Base-by-base conservation (phyloP, 2,888 invertebrate genomes). In the Uropetala carovei region DNA sequence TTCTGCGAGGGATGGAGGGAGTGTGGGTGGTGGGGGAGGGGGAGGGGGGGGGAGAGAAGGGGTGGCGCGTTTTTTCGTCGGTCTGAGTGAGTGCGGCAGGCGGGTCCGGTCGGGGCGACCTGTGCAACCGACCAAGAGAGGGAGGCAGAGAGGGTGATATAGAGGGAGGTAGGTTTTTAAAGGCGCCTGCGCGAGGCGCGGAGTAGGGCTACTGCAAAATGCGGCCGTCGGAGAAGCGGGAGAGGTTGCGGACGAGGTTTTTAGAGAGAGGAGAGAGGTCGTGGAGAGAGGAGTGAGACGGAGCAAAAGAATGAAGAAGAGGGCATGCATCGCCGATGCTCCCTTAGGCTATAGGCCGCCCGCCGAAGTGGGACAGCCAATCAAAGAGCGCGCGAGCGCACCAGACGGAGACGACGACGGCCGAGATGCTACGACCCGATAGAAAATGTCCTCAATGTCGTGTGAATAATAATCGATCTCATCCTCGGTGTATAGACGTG, bases 41-140 rank as follows among this genome's bases (percentile, higher is more conserved):
- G 5, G 27, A 7, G 57, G 83, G 56, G 43, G 11, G 14, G 30
- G 4, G 13, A 30, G 82, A 16, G 43, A 10, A 13, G 82, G 83
- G 83, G 59, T 27, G 27, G 3, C 27, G 59, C 59, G 86, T 86
- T 86, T 86, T 86, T 86, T 59, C 60, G 86, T 59, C 60, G 59
- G 30, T 30, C 86, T n/a, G 57, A 43, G 43, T n/a, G 57, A 43
- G 43, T 43, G 43, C 64, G 68, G 68, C n/a, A 18, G 43, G 43
- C 43, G 68, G 43, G n/a, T 68, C 68, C n/a, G 68, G 22, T 22
- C 8, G 68, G 68, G 68, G 68, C 18, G 68, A 22, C 13, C 68
- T 18, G 68, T n/a, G 22, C 68, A 18, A n/a, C 18, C 68, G 68
- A 68, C 43, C 43, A 43, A 43, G 43, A 43, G 68, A 18, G 7